A percentile compares a stretch with the other conserved stretches of the same genome.
phyloP scores from a whole-genome alignment of 2,113 vertebrate species.

The Grammomys surdaster region DNA sequence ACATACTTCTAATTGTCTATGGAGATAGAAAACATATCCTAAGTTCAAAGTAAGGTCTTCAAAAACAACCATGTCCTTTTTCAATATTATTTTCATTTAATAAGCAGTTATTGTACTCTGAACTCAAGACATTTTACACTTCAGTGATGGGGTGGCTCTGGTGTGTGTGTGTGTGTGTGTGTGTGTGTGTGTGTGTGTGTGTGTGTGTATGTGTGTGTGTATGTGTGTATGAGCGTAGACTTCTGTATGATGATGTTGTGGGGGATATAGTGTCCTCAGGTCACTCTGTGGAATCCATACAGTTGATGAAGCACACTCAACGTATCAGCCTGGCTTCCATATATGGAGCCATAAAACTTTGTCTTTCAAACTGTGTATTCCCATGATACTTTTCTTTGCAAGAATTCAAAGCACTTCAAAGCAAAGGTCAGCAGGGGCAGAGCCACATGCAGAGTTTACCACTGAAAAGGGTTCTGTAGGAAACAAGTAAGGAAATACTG shows the following conservation, averaged over 20 bases:
- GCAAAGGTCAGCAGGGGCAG: neutral
- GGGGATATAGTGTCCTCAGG: rapidly evolving
- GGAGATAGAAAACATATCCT: neutral
- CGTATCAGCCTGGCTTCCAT: rapidly evolving
- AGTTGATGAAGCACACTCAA: rapidly evolving
- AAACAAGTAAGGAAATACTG: neutral
- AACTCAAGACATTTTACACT: neutral
- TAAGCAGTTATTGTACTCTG: neutral
- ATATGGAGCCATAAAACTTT: neutral
- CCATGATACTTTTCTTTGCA: neutral
- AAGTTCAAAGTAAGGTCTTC: neutral
- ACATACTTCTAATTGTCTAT: neutral
- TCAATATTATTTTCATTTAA: neutral
- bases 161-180: neutral
- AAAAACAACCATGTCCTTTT: neutral
- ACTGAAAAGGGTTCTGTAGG: neutral
- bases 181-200: too few species aligned
- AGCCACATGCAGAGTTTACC: neutral
- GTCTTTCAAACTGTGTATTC: neutral
- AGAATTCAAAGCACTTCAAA: neutral
- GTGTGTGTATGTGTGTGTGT: neutral
- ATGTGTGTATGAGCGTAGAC: too few species aligned
- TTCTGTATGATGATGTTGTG: neutral
- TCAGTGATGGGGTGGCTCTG: rapidly evolving
- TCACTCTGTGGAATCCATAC: neutral